phyloP scores from a whole-genome alignment of 2,113 vertebrate species.

The Amazona vittata region DNA sequence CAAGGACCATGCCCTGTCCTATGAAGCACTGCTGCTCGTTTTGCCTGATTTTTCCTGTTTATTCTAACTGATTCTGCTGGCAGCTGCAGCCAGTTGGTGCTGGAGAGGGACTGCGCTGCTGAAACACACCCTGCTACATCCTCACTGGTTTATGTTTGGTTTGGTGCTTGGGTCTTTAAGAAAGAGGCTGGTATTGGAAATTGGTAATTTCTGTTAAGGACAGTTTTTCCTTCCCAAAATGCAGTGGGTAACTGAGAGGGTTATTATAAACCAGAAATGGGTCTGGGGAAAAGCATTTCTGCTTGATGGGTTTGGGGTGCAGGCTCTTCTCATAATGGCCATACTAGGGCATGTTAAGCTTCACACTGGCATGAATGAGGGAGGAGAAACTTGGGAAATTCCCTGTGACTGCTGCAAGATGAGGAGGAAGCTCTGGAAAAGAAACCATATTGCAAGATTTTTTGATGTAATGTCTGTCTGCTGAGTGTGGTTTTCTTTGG shows the following conservation, averaged over 20 bases:
- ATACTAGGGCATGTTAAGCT: accelerated
- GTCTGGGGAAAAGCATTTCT: neutral
- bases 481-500: neutral
- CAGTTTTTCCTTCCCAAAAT: neutral
- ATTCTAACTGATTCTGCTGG: neutral
- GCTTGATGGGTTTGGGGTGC: neutral
- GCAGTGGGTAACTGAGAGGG: neutral
- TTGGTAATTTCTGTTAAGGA: neutral
- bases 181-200: neutral
- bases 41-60: neutral
- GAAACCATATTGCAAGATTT: neutral
- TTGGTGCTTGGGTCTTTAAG: neutral
- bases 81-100: accelerated
- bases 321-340: accelerated
- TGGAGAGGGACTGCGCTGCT: accelerated
- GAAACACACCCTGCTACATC: neutral
- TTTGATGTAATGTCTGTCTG: neutral
- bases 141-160: accelerated
- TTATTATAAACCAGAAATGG: neutral
- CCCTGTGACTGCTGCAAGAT: neutral
- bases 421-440: neutral
- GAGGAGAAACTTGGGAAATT: neutral
- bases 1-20: accelerated
- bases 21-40: accelerated
- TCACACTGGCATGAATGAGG: neutral